Base-by-base conservation (phyloP, 2,113 vertebrate species). In the Pogona vitticeps region DNA sequence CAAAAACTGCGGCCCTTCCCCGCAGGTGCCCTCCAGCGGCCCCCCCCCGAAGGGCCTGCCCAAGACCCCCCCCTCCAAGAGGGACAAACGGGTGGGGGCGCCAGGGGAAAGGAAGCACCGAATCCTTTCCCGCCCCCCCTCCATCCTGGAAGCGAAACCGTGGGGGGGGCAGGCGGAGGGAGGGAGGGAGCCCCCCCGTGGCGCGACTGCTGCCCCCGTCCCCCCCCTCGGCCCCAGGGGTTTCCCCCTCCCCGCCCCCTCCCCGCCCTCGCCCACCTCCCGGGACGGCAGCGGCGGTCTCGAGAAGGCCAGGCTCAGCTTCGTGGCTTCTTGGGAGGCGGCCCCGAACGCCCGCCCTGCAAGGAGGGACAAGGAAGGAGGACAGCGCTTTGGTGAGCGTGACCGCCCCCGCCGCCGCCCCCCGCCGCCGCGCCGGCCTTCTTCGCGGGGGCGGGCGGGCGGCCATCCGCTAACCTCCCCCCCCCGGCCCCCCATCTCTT, bases 281-380 rank as follows among this genome's bases (percentile, higher is more conserved):
- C 94, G 91, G 65, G 97, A 96, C 0, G 97, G 97, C 88, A 93
- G 76, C 0, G 97, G 97, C 1, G 96, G 93, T 80, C 95, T 95
- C 40, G 97, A 97, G 91, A 98, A 98, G 9, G 95, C 96, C 82
- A 97, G 88, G 36, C 97, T 98, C 89, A 99, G 95, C 90, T 97
- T 97, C 1, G 97, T 98, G 85, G 98, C 98, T 95, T 98, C 98
- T 83, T 97, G 96, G 0, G 98, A 98, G 0, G 96, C 94, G 0
- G 90, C 89, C 87, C 95, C 96, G 52, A 97, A 98, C 0, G 98
- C 95, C 88, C 97, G 97, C 88, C 14, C 83, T 76, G 72, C 59
- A 1, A n/a, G 3, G 42, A 14, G 20, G 56, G 65, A 26, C 7
- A 26, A 26, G 28, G 26, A 23, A 10, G 9, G 18, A 7, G 58